Evolutionary conservation across 2,888 invertebrate species (phyloP), one percentile per base, ranked within the genome.

Genomic region (Campoplex capitator): DNA sequence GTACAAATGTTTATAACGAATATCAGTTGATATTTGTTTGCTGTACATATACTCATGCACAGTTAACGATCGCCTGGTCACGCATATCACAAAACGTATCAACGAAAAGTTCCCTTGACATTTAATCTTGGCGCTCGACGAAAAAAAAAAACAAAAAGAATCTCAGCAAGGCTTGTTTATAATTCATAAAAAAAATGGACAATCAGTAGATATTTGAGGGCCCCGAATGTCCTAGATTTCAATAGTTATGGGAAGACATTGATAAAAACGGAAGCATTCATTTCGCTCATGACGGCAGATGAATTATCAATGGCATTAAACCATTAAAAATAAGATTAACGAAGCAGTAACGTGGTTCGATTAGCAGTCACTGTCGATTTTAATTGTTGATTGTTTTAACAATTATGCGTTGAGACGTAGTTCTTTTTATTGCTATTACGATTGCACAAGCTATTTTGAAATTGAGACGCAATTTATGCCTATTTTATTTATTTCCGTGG

Each of bases 91-190:
- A 67, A 75, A 23, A 28, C 8, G 74, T 54, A 45, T 75, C 82
- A 3, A 23, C 73, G 23, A 16, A 71, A 48, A 62, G 62, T 42
- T 45, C 7, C 32, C 23, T 58, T 32, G 70, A 48, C 68, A 70
- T 76, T 23, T 68, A 82, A 75, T 75, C 75, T 75, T 82, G 2
- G 56, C 45, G 16, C 51, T 18, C 28, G 28, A 32, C 38, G 16
- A 65, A 65, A 6, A 13, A 58, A 38, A 35, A 81, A 48, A 65
- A 51, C 51, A 28, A 65, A 56, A 74, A 45, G 74, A 38, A 35
- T 62, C 58, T 45, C n/a, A 23, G 32, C 2, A 18, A 45, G 18
- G 18, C 32, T 65, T 32, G 35, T 23, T 65, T 54, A 54, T 71
- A 67, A 74, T 65, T 38, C 38, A 51, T 56, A 32, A 45, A n/a